Evolutionary conservation across 2,113 vertebrate species (phyloP).

Genomic region (Chaenogobius annularis): DNA sequence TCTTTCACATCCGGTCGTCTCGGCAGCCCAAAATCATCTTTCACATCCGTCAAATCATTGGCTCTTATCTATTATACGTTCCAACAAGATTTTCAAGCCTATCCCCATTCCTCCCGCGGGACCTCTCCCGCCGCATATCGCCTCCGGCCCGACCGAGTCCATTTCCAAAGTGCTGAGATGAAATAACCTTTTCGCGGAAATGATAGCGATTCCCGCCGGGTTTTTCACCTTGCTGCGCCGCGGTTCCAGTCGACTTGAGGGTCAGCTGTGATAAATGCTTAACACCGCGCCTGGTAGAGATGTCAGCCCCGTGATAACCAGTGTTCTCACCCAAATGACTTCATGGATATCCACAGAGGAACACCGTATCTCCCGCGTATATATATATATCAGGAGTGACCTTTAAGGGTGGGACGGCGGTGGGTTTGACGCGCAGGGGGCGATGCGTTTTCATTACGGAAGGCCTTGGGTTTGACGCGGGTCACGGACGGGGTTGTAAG

Average conservation of each 20-base stretch:
- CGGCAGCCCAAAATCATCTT: too few relatives aligned
- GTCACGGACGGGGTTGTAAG: slow-evolving; percentile 25
- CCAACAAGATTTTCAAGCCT: background rate
- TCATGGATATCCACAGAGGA: slow-evolving; percentile 8
- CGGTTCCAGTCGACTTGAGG: slow-evolving; percentile 8
- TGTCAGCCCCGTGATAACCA: slow-evolving; percentile 24
- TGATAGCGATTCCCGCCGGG: slow-evolving; percentile 16
- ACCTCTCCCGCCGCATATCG: background rate
- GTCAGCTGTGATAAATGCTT: slow-evolving; percentile 33
- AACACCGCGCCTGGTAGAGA: slow-evolving; percentile 22
- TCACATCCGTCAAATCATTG: too few relatives aligned
- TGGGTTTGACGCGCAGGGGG: background rate
- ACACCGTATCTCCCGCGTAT: slow-evolving; percentile 17
- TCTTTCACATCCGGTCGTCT: too few relatives aligned
- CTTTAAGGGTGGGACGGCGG: background rate
- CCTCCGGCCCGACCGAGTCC: background rate
- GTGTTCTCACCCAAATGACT: slow-evolving; percentile 28
- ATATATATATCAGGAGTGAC: slow-evolving; percentile 25
- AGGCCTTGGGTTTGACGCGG: slow-evolving; percentile 4
- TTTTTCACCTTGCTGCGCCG: background rate
- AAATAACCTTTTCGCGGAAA: slow-evolving; percentile 11
- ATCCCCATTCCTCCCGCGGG: background rate
- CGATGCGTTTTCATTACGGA: slow-evolving; percentile 27
- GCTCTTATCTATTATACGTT: background rate
- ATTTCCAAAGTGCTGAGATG: slow-evolving; percentile 4